These are phyloP conservation scores for Hucho hucho DNA, from an alignment of 2,113 vertebrate genomes.

Conservation along the genomic window DNA sequence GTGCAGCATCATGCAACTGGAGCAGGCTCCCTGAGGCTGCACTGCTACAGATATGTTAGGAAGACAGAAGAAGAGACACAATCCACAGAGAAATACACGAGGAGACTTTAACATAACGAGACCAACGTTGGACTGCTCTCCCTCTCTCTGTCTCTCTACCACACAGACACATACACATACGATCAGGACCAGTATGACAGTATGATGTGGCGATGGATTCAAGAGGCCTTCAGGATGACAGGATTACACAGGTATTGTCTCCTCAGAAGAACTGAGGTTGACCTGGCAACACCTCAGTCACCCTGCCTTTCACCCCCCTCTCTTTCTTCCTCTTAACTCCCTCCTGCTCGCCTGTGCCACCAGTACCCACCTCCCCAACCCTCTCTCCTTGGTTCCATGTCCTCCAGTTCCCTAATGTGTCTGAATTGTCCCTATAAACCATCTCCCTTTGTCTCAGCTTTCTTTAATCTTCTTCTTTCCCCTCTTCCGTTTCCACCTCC, in stretches of 20 bases:
- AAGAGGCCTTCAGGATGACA: neutral
- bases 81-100: neutral
- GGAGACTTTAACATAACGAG: no score
- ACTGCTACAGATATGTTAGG: neutral
- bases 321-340: neutral
- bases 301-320: neutral
- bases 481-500: neutral
- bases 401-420: no score
- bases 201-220: no score
- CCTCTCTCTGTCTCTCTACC: neutral
- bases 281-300: neutral
- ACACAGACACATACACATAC: neutral
- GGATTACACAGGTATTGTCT: neutral
- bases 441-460: neutral
- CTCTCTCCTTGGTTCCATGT: neutral
- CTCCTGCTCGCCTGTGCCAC: neutral
- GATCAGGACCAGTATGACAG: no score
- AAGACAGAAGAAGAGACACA: neutral
- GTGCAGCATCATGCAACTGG: constrained; percentile 12
- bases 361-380: neutral
- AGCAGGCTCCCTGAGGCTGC: neutral
- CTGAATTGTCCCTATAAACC: neutral
- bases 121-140: neutral
- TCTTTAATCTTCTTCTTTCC: neutral
- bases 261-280: neutral